Evolutionary conservation across 2,888 invertebrate genomes (phyloP).

Genomic region (Drosophila aldrichi): DNA sequence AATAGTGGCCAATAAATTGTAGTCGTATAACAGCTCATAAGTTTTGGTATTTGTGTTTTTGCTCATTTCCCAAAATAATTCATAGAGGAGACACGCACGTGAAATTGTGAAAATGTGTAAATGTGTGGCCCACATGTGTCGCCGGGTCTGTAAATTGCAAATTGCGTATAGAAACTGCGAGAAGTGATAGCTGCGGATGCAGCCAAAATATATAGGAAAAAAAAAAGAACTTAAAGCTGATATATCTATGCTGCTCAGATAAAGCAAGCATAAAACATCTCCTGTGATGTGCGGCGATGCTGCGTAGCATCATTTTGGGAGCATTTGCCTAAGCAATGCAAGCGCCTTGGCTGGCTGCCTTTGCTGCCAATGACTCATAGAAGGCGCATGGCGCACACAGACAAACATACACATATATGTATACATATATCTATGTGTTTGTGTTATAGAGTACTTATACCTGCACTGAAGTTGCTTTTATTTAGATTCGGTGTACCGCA

Average conservation of each 20-base stretch:
- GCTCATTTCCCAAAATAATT: conserved; percentile 84
- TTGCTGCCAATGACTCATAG: conserved; percentile 49
- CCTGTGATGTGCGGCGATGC: conserved; percentile 48
- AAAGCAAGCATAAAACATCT: conserved; percentile 20
- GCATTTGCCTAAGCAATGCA: conserved; percentile 46
- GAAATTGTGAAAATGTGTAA: conserved; percentile 42
- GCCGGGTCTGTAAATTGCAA: conserved; percentile 28
- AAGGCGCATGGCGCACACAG: conserved; percentile 3
- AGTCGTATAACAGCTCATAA: conserved; percentile 35
- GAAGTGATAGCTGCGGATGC: not conserved
- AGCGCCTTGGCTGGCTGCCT: conserved; percentile 37
- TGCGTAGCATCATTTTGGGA: conserved; percentile 40
- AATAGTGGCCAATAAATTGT: conserved; percentile 16
- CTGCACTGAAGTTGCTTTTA: conserved; percentile 61
- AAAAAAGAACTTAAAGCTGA: conserved; percentile 11
- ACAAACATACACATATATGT: not conserved
- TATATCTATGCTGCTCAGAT: conserved; percentile 21
- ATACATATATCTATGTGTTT: not conserved
- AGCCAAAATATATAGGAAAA: conserved; percentile 12
- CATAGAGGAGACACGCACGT: conserved; percentile 29
- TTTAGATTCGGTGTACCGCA: conserved; percentile 52
- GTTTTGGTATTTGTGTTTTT: conserved; percentile 64
- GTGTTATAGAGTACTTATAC: conserved; percentile 43
- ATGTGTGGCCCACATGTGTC: conserved; percentile 60
- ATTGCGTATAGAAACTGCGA: not conserved